These are phyloP conservation scores for Drosophila persimilis DNA, from an alignment of 1,140 invertebrate genomes.

Conservation along the genomic window DNA sequence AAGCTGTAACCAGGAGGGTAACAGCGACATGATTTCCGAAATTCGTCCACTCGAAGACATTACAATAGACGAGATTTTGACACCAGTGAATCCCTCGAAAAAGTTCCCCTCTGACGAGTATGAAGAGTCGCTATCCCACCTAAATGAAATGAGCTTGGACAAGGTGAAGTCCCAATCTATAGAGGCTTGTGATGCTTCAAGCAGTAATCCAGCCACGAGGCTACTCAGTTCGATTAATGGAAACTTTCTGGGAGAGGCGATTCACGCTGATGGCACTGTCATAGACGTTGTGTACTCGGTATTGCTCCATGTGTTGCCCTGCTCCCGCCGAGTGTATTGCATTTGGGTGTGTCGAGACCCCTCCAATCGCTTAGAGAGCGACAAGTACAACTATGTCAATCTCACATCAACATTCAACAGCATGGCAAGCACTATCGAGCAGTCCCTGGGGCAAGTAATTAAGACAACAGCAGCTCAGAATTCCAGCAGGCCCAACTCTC, in stretches of 20 bases:
- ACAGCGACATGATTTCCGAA: constrained; percentile 17
- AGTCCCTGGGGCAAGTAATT: constrained; percentile 79
- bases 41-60: constrained; percentile 26
- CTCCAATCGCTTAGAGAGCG: constrained; percentile 77
- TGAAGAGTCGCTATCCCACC: constrained; percentile 39
- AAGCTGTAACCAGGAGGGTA: constrained; percentile 26
- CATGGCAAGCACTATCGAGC: constrained; percentile 83
- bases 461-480: constrained; percentile 67
- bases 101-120: constrained; percentile 44
- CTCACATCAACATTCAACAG: constrained; percentile 84
- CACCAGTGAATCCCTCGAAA: constrained; percentile 45
- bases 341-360: constrained; percentile 85
- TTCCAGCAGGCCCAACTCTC: constrained; percentile 84
- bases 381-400: constrained; percentile 65
- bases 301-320: constrained; percentile 54
- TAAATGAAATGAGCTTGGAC: constrained; percentile 32
- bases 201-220: constrained; percentile 41
- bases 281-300: constrained; percentile 66
- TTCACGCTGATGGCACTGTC: constrained; percentile 56
- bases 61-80: constrained; percentile 49
- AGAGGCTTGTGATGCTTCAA: constrained; percentile 43
- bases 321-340: constrained; percentile 83
- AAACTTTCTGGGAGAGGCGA: constrained; percentile 57
- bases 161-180: constrained; percentile 29
- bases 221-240: constrained; percentile 51